phyloP scores from a whole-genome alignment of 2,888 invertebrate genomes.

The Scelioninae gen. 1 region DNA sequence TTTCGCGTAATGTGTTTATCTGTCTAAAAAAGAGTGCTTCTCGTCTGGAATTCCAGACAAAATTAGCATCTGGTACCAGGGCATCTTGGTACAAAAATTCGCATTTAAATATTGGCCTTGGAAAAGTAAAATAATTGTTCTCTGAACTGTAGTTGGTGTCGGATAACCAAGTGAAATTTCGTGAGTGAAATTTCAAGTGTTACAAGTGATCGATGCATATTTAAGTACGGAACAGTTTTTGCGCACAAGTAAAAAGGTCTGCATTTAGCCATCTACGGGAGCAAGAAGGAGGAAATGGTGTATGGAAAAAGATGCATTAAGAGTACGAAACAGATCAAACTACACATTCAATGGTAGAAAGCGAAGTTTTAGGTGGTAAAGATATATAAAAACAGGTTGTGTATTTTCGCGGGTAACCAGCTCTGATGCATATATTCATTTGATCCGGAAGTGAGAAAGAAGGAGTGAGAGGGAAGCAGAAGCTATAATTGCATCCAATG shows the following conservation, averaged over 20 bases:
- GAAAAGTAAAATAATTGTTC: not conserved
- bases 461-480: too few relatives aligned
- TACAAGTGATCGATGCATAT: not conserved
- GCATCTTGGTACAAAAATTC: not conserved
- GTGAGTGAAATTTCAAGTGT: slow-evolving; percentile 3
- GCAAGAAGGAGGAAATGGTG: too few relatives aligned
- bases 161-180: not conserved
- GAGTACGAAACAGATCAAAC: not conserved
- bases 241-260: not conserved
- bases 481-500: slow-evolving; percentile 5
- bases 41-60: not conserved
- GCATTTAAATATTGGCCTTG: not conserved
- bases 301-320: not conserved
- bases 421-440: too few relatives aligned
- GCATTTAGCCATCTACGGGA: too few relatives aligned
- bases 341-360: not conserved
- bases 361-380: not conserved
- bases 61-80: not conserved
- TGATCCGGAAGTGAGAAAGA: too few relatives aligned
- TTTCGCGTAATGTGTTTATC: slow-evolving; percentile 17
- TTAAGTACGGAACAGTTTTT: not conserved
- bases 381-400: slow-evolving; percentile 14
- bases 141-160: not conserved
- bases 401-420: slow-evolving; percentile 17
- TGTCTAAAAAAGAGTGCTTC: not conserved